These are phyloP conservation scores for Clepsis dumicolana DNA, from an alignment of 2,888 invertebrate species.

Conservation along the genomic window DNA sequence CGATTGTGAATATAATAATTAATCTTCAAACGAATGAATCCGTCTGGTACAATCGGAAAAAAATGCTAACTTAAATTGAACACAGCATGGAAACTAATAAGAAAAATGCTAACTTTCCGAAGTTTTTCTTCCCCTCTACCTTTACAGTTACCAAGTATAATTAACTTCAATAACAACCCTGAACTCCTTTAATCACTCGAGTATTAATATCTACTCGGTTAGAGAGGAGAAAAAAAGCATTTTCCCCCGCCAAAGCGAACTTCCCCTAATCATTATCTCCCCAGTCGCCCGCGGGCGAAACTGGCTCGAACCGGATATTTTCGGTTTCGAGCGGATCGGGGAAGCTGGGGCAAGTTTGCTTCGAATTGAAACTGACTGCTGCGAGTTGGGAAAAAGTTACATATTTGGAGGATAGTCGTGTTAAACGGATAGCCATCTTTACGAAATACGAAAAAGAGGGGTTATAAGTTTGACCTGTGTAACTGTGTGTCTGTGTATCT, in stretches of 20 bases:
- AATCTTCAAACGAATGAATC: too few relatives aligned
- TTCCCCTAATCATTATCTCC: constrained; percentile 53
- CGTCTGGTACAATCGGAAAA: too few relatives aligned
- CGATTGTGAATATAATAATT: too few relatives aligned
- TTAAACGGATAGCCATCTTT: neutral
- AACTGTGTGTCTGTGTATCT: too few relatives aligned
- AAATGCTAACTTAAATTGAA: too few relatives aligned
- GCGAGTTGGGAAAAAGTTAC: constrained; percentile 17
- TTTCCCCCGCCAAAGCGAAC: constrained; percentile 52
- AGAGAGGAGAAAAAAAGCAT: constrained; percentile 50
- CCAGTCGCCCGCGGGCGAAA: constrained; percentile 36
- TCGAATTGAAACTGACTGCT: constrained; percentile 12
- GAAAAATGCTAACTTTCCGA: neutral
- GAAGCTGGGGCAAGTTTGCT: constrained; percentile 13
- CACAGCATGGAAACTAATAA: neutral
- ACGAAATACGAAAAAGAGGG: too few relatives aligned
- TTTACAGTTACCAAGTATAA: neutral
- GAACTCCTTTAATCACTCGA: constrained; percentile 15
- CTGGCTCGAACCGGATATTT: constrained; percentile 45
- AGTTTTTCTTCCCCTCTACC: neutral
- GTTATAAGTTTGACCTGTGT: too few relatives aligned
- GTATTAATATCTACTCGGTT: constrained; percentile 34
- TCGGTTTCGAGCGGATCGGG: constrained; percentile 27
- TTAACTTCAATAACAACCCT: neutral
- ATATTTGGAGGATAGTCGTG: neutral